Conservation (phyloP, 2,888 invertebrate genomes). For the Tridacna crocea region DNA sequence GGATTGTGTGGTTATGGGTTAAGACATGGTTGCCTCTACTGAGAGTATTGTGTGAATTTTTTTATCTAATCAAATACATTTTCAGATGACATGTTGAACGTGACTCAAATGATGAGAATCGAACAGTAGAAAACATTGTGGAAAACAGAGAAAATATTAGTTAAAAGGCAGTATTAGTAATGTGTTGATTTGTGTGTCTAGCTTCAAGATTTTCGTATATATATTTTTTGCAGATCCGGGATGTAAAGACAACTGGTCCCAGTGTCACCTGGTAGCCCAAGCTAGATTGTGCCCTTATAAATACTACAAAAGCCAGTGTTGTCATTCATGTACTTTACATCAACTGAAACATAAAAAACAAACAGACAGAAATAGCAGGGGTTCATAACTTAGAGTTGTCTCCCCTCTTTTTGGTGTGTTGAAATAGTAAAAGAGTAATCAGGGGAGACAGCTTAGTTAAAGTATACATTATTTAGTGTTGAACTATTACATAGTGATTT, state of each 20-base stretch:
- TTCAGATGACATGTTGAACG: too few species aligned
- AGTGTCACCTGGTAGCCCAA: slow-evolving; percentile 93
- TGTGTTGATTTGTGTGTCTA: too few species aligned
- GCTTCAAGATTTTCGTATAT: neutral
- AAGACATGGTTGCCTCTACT: too few species aligned
- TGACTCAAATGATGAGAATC: too few species aligned
- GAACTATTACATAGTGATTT: neutral
- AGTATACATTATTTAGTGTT: neutral
- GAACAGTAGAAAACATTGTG: too few species aligned
- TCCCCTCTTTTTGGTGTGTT: neutral
- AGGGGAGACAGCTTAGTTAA: neutral
- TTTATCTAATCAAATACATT: too few species aligned
- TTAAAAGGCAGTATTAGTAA: too few species aligned
- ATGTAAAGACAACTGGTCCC: slow-evolving; percentile 91
- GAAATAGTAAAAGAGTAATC: neutral
- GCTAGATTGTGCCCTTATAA: slow-evolving; percentile 93
- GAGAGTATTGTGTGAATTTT: too few species aligned
- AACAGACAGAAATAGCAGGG: slow-evolving; percentile 1
- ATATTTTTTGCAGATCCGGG: slow-evolving; percentile 74
- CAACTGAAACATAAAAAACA: slow-evolving; percentile 53
- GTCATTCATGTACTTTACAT: slow-evolving; percentile 86
- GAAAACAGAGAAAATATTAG: too few species aligned
- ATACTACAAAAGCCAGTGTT: slow-evolving; percentile 94
- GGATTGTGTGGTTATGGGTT: too few species aligned
- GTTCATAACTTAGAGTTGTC: slow-evolving; percentile 1